Evolutionary conservation across 2,113 vertebrate species (phyloP), one percentile per base, ranked within the genome.

Genomic region (Hystrix brachyura): DNA sequence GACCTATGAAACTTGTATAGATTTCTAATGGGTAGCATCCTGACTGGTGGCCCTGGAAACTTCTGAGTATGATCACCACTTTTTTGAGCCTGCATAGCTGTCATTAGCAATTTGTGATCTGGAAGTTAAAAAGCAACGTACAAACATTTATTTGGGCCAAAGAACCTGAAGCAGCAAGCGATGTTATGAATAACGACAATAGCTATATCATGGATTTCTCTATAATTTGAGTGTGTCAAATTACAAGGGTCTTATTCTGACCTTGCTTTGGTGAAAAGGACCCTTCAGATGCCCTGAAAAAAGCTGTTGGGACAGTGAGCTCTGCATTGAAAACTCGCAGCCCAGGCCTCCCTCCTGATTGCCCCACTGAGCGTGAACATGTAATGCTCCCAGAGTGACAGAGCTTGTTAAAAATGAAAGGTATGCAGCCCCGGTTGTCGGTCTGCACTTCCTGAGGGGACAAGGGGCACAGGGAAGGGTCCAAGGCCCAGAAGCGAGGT

Each of bases 321-420:
- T 86, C 83, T 43, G 9, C n/a, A 25, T 19, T 57, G 23, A 72
- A 57, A 67, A 85, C 55, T 43, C 72, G 43, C 34, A 57, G 5
- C 18, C 11, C 46, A 48, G 55, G 18, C 25, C 38, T 87, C 46
- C 67, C 14, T 59, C 27, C 53, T 13, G 64, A 48, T 21, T 57
- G n/a, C 27, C 21, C 65, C 46, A 27, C 62, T 85, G 65, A 94
- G 81, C 43, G 46, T 7, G 55, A n/a, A 64, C 48, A 18, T 0
- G 2, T 15, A 17, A 59, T 13, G 17, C 17, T 53, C 71, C 48
- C 29, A 81, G 87, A 34, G 64, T 59, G 60, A 69, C 21, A 38
- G 69, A 87, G 59, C 27, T 90, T n/a, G 53, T 59, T 82, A 38
- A 76, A 81, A 81, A 87, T 34, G 71, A 69, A 92, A 90, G 53